Evolutionary conservation across 2,113 vertebrate genomes (phyloP).

Genomic region (Protomyctophum bolini): DNA sequence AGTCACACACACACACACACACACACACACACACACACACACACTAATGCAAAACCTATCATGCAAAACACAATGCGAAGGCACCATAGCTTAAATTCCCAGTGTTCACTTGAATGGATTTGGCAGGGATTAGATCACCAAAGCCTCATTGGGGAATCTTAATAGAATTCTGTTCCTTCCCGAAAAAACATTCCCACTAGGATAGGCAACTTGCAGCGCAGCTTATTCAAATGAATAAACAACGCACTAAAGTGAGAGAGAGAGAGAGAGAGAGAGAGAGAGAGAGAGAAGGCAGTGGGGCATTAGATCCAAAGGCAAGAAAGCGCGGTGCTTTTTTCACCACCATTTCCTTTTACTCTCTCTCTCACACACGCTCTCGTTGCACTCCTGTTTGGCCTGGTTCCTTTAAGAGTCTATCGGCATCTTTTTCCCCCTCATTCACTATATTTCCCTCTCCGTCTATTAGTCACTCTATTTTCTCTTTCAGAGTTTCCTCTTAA

Average conservation of each 20-base stretch:
- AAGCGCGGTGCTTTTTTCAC: slow-evolving; percentile 11
- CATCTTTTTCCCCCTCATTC: slow-evolving; percentile 51
- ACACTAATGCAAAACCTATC: neutral
- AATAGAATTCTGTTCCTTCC: slow-evolving; percentile 37
- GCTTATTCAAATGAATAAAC: slow-evolving; percentile 54
- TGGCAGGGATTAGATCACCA: slow-evolving; percentile 37
- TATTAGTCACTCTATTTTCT: slow-evolving; percentile 4
- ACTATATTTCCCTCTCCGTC: slow-evolving; percentile 35
- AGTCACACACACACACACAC: no score
- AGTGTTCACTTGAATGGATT: slow-evolving; percentile 39
- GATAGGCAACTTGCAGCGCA: slow-evolving; percentile 3
- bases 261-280: neutral
- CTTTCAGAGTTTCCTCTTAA: neutral
- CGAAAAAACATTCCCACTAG: slow-evolving; percentile 17
- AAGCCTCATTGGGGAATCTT: slow-evolving; percentile 32
- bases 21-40: no score
- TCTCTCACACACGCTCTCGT: neutral
- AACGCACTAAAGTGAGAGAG: slow-evolving; percentile 12
- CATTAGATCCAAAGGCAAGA: slow-evolving; percentile 19
- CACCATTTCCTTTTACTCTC: slow-evolving; percentile 18
- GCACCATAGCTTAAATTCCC: slow-evolving; percentile 15
- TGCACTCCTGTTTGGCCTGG: no score
- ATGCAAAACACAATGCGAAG: neutral
- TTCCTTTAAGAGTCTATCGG: slow-evolving; percentile 2
- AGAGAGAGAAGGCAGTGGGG: slow-evolving; percentile 20